phyloP scores from a whole-genome alignment of 2,888 invertebrate genomes.

The Nesidiocoris tenuis region DNA sequence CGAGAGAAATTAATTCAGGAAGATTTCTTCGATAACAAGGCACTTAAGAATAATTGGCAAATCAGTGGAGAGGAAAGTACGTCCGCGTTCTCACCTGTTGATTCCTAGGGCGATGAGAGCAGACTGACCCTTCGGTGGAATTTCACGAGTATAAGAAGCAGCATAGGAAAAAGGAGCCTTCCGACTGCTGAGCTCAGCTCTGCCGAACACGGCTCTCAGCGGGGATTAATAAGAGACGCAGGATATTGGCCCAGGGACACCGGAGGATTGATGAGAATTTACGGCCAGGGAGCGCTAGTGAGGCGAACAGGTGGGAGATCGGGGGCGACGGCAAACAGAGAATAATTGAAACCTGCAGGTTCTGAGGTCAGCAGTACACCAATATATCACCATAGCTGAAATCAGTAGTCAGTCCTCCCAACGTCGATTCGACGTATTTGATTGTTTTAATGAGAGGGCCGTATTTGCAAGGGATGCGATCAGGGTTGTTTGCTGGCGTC shows the following conservation, averaged over 20 bases:
- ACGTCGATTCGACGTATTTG: too few relatives aligned
- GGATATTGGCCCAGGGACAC: conserved; percentile 11
- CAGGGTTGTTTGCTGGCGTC: too few relatives aligned
- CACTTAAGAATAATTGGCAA: too few relatives aligned
- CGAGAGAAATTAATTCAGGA: too few relatives aligned
- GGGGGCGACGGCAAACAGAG: neutral
- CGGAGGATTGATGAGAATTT: conserved; percentile 19
- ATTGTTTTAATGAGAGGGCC: too few relatives aligned
- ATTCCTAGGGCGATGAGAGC: neutral
- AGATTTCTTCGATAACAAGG: too few relatives aligned
- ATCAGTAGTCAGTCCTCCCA: too few relatives aligned
- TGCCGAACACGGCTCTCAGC: neutral
- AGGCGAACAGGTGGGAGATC: neutral
- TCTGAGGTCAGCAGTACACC: too few relatives aligned
- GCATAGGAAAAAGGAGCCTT: neutral
- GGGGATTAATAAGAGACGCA: conserved; percentile 6
- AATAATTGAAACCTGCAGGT: neutral
- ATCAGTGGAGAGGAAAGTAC: too few relatives aligned
- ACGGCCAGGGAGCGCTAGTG: neutral
- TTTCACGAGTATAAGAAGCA: neutral
- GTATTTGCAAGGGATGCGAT: too few relatives aligned
- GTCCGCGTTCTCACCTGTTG: conserved; percentile 36
- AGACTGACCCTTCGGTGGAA: neutral
- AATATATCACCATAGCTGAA: too few relatives aligned
- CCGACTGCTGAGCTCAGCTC: neutral